phyloP scores from a whole-genome alignment of 2,888 invertebrate genomes.

The Drosophila barbarae region DNA sequence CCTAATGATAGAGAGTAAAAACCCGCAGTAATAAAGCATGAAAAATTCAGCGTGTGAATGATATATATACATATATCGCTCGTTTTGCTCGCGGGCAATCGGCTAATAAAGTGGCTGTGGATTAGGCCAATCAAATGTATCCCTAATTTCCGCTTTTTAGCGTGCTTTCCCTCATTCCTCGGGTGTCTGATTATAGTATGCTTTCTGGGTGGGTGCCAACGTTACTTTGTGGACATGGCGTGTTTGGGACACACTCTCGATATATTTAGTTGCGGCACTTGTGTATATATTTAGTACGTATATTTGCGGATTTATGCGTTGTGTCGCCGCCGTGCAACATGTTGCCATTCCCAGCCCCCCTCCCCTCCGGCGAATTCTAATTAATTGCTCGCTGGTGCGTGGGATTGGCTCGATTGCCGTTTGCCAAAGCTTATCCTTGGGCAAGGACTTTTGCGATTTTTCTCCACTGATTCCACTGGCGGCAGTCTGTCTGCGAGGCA shows the following conservation, averaged over 20 bases:
- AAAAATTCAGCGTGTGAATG: background rate
- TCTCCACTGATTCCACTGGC: slow-evolving; percentile 23
- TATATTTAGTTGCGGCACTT: slow-evolving; percentile 23
- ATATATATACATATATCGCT: background rate
- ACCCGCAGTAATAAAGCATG: slow-evolving; percentile 1
- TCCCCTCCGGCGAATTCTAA: slow-evolving; percentile 13
- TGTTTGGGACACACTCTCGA: slow-evolving; percentile 12
- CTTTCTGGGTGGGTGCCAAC: slow-evolving; percentile 32
- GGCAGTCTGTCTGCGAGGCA: slow-evolving; percentile 32
- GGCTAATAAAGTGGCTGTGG: slow-evolving; percentile 18
- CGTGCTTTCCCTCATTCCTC: background rate
- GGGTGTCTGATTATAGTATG: slow-evolving; percentile 17
- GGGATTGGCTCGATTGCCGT: slow-evolving; percentile 22
- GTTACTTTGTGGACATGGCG: slow-evolving; percentile 28
- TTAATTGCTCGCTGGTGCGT: slow-evolving; percentile 23
- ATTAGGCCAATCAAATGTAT: slow-evolving; percentile 32
- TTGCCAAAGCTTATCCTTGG: slow-evolving; percentile 33
- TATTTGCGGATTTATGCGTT: slow-evolving; percentile 18
- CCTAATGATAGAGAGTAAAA: background rate
- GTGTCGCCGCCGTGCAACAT: slow-evolving; percentile 31
- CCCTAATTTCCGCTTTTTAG: slow-evolving; percentile 29
- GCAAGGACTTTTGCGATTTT: slow-evolving; percentile 32
- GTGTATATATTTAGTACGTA: slow-evolving; percentile 23
- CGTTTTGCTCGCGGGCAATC: slow-evolving; percentile 12
- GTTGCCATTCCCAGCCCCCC: slow-evolving; percentile 22